phyloP scores from a whole-genome alignment of 2,113 vertebrate genomes.

The Carassius auratus region DNA sequence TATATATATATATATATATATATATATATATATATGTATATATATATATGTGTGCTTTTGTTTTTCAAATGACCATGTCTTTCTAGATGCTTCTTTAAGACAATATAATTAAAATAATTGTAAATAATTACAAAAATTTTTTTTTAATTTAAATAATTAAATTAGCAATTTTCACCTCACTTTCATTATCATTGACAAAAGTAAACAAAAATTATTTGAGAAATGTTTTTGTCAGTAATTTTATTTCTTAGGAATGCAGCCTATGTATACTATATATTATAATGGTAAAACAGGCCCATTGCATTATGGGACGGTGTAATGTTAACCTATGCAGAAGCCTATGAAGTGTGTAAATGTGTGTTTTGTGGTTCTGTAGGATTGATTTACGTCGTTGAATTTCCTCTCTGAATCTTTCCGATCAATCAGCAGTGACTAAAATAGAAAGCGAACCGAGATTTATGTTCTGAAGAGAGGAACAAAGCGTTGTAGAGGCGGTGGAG shows the following conservation, averaged over 20 bases:
- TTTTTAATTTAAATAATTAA: background rate
- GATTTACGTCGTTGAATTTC: constrained; percentile 2
- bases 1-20: too few relatives aligned
- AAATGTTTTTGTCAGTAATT: background rate
- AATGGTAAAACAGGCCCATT: background rate
- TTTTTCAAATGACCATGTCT: too few relatives aligned
- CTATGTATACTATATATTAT: background rate
- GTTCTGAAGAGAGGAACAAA: constrained; percentile 6
- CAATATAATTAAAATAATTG: too few relatives aligned
- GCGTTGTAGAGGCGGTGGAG: constrained; percentile 7
- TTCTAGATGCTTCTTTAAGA: too few relatives aligned
- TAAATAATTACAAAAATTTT: background rate
- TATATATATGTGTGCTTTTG: too few relatives aligned
- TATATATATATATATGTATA: too few relatives aligned
- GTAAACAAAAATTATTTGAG: background rate
- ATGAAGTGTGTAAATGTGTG: constrained; percentile 20
- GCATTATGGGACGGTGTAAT: background rate
- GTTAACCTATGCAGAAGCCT: background rate
- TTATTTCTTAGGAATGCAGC: background rate
- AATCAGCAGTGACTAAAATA: constrained; percentile 12
- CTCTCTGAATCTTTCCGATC: constrained; percentile 18
- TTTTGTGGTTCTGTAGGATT: constrained; percentile 17
- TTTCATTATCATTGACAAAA: background rate
- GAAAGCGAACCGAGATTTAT: background rate
- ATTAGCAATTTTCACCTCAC: background rate